phyloP scores from a whole-genome alignment of 2,113 vertebrate genomes.

The Dromaius novaehollandiae region DNA sequence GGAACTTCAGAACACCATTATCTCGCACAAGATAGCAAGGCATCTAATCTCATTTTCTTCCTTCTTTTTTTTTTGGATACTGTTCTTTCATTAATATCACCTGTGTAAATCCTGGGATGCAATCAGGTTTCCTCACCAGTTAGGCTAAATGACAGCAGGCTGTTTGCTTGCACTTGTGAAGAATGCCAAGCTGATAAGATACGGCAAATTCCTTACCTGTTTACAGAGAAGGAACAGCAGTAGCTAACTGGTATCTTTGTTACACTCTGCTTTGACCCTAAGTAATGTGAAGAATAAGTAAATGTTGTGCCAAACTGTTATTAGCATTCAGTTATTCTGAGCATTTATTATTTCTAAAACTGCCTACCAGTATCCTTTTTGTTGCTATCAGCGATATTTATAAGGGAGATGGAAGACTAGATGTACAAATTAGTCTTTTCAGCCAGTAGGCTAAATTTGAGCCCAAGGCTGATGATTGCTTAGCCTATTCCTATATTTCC shows the following conservation, averaged over 20 bases:
- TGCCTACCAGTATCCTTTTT: not conserved
- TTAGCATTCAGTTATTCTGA: not conserved
- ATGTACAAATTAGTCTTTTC: not conserved
- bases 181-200: not conserved
- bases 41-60: not conserved
- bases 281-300: not conserved
- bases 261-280: not conserved
- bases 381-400: not conserved
- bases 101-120: not conserved
- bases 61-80: not conserved
- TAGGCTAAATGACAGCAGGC: not conserved
- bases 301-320: not conserved
- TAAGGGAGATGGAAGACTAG: not conserved
- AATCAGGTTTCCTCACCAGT: not conserved
- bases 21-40: not conserved
- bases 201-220: not conserved
- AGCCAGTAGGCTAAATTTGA: not conserved
- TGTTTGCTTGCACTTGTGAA: slow-evolving; percentile 11
- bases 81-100: not conserved
- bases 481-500: not conserved
- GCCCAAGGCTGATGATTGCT: not conserved
- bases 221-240: not conserved
- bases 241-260: not conserved
- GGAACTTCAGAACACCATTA: not conserved
- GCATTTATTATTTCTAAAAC: not conserved